A percentile compares a stretch with the other conserved stretches of the same genome.
Evolutionary conservation across 2,888 invertebrate species (phyloP).

Genomic region (Acrocyrtus sp.): DNA sequence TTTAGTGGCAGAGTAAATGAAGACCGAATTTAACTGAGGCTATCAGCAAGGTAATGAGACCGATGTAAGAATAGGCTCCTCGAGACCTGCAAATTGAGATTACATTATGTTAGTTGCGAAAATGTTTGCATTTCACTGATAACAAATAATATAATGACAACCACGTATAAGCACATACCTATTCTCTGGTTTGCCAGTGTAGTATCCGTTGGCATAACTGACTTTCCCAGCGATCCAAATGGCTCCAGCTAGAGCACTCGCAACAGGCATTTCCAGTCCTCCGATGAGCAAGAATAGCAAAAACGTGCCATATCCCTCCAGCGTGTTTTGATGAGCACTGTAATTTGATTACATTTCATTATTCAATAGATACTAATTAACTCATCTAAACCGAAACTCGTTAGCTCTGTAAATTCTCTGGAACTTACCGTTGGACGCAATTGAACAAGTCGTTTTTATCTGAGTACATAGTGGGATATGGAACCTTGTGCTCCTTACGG

Average conservation of each 20-base stretch:
- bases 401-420: not conserved
- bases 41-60: constrained; percentile 16
- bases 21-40: constrained; percentile 19
- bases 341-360: constrained; percentile 65
- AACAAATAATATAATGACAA: not conserved
- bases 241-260: constrained; percentile 66
- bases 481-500: constrained; percentile 33
- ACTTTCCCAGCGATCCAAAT: constrained; percentile 67
- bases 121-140: too few relatives aligned
- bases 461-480: constrained; percentile 48
- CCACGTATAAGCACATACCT: too few relatives aligned
- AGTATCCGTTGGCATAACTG: constrained; percentile 66
- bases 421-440: constrained; percentile 40
- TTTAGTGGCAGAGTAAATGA: constrained; percentile 3
- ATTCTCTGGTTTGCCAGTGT: constrained; percentile 60
- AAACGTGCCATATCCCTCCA: constrained; percentile 66
- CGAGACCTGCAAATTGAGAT: constrained; percentile 16
- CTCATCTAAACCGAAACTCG: not conserved
- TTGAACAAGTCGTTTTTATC: constrained; percentile 37
- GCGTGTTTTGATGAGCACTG: constrained; percentile 69
- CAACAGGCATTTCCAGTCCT: constrained; percentile 67
- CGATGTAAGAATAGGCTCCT: constrained; percentile 24
- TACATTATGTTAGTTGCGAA: not conserved
- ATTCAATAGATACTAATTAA: not conserved
- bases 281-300: constrained; percentile 66